Conservation (phyloP, 2,888 invertebrate species). For the Euplexia lucipara region DNA sequence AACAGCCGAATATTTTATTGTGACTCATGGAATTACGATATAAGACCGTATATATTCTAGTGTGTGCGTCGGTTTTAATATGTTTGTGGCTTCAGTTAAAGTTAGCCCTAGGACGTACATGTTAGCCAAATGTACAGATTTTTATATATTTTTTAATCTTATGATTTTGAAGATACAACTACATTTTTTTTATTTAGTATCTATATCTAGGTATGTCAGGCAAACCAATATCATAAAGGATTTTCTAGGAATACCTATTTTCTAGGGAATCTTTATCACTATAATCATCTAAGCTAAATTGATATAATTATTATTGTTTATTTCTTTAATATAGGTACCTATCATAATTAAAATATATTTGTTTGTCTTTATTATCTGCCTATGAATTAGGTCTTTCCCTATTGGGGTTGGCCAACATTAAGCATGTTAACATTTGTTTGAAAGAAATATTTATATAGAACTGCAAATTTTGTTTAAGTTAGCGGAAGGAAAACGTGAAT, state of each 20-base stretch:
- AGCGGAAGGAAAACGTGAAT: background rate
- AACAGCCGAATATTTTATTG: constrained; percentile 28
- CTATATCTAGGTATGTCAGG: background rate
- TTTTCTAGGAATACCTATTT: constrained; percentile 8
- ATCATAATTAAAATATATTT: too few species aligned
- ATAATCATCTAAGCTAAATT: too few species aligned
- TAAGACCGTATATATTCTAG: constrained; percentile 16
- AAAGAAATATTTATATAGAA: too few species aligned
- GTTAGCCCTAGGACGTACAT: constrained; percentile 17
- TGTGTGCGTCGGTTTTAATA: constrained; percentile 26
- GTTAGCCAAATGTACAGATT: background rate
- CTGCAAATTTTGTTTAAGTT: too few species aligned
- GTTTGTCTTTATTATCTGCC: too few species aligned
- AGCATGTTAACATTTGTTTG: too few species aligned
- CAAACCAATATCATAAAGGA: background rate
- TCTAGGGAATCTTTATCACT: background rate
- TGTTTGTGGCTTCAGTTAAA: constrained; percentile 23
- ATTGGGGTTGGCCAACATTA: too few species aligned
- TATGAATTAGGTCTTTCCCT: too few species aligned
- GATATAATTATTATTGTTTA: too few species aligned
- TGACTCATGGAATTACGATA: constrained; percentile 14
- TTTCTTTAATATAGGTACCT: too few species aligned
- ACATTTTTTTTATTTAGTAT: background rate
- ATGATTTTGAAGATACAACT: background rate
- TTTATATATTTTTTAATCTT: constrained; percentile 8